Evolutionary conservation across 2,113 vertebrate species (phyloP), one percentile per base, ranked within the genome.

Genomic region (Desmodus rotundus): DNA sequence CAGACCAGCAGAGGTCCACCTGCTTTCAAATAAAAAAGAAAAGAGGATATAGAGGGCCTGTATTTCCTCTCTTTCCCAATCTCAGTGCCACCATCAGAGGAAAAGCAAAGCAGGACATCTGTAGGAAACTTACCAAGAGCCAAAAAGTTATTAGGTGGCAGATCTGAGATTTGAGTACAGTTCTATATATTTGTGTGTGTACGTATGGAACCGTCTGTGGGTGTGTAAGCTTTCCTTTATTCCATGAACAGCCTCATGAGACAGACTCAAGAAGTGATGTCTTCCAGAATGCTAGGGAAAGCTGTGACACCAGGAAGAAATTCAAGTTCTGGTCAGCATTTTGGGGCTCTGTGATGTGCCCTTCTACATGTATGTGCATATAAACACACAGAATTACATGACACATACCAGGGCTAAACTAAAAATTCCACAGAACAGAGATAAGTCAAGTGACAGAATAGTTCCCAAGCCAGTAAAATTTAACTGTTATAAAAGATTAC

Each of bases 121-220:
- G 7, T 68, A 92, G 82, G n/a, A 96, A 96, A 89, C 16, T 56
- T 83, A 92, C 7, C 81, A 73, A 91, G 13, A 87, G 81, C 89
- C 45, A 36, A 76, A 87, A 56, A 91, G 38, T 82, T 54, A 58
- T 86, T 41, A 81, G 41, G 52, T 87, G 36, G 52, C 36, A 91
- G 28, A 91, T 65, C 24, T 45, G 52, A 90, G 41, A 90, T 88
- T 87, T 94, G 74, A 91, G 85, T 63, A 67, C 5, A 88, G 45
- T 88, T 85, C 43, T 78, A 15, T 67, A 3, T 65, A 8, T 72
- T 1, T 26, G 5, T 58, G 24, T 19, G 31, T 54, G 26, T 86
- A 43, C 68, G 0, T 81, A 13, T 38, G 22, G 9, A 85, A 83
- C 6, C 86, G 33, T 80, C 56, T 91, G 0, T 96, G 50, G 45